Conservation (phyloP, 2,797 vertebrate genomes). For the Ciconia nigra region DNA sequence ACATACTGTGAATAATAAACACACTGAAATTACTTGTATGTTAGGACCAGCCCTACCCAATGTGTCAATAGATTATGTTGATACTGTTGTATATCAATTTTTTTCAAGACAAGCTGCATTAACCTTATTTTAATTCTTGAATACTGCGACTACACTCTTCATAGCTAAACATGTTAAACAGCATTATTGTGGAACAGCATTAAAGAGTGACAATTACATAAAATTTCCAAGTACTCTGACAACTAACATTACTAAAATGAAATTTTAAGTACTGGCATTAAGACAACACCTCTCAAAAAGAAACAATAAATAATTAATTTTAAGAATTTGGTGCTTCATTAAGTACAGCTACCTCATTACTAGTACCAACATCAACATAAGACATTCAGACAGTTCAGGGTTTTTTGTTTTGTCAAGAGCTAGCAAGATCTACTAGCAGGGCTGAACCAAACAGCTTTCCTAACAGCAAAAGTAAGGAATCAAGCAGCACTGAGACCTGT, state of each 20-base stretch:
- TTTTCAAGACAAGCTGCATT: neutral
- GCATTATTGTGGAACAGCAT: neutral
- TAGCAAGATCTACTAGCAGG: neutral
- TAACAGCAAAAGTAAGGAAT: neutral
- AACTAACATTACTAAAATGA: neutral
- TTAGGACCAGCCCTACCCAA: neutral
- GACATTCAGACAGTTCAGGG: neutral
- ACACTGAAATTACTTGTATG: neutral
- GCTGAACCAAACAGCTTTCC: neutral
- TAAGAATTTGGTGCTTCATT: neutral
- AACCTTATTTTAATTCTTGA: neutral
- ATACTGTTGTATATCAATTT: neutral
- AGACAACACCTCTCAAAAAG: neutral
- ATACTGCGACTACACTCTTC: neutral
- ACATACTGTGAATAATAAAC: neutral
- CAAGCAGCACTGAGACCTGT: neutral
- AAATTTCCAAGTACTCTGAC: neutral
- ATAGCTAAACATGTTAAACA: neutral
- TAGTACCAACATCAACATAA: neutral
- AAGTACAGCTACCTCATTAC: neutral
- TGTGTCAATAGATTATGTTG: neutral
- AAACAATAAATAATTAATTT: neutral
- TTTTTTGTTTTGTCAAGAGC: neutral
- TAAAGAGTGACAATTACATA: neutral
- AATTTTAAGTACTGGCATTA: neutral